These are phyloP conservation scores for Galeruca laticollis DNA, from an alignment of 2,888 invertebrate genomes.

Conservation along the genomic window DNA sequence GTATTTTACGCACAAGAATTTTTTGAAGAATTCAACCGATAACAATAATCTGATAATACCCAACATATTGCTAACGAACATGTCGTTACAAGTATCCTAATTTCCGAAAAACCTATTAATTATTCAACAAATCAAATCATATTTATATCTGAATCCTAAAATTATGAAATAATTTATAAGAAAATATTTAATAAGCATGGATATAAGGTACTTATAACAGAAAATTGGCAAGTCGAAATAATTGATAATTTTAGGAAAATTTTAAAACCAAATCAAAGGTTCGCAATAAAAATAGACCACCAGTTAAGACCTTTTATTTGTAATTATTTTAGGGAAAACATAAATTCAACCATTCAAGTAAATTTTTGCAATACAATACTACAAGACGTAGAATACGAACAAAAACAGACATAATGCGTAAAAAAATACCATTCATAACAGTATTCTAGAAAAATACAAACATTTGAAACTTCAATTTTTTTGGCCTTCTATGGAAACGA, in stretches of 20 bases:
- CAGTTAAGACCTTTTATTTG: too few relatives aligned
- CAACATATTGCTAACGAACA: too few relatives aligned
- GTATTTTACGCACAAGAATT: too few relatives aligned
- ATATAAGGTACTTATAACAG: not conserved
- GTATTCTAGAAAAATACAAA: conserved; percentile 54
- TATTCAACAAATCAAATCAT: conserved; percentile 22
- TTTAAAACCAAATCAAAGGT: too few relatives aligned
- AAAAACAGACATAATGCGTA: not conserved
- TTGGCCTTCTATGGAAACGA: conserved; percentile 57
- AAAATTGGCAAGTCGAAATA: too few relatives aligned
- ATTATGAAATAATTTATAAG: not conserved
- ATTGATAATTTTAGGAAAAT: not conserved
- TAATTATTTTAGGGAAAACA: conserved; percentile 33
- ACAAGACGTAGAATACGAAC: conserved; percentile 12
- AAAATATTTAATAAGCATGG: conserved; percentile 19
- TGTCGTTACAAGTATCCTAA: too few relatives aligned
- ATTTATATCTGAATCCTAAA: conserved; percentile 3
- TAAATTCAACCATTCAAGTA: conserved; percentile 35
- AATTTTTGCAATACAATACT: conserved; percentile 27
- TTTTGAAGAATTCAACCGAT: too few relatives aligned
- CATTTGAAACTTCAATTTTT: conserved; percentile 70
- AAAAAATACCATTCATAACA: conserved; percentile 6
- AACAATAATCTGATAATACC: too few relatives aligned
- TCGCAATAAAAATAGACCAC: not conserved
- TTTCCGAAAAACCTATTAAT: conserved; percentile 17